Conservation (phyloP, 2,113 vertebrate species). For the Laticauda colubrina region DNA sequence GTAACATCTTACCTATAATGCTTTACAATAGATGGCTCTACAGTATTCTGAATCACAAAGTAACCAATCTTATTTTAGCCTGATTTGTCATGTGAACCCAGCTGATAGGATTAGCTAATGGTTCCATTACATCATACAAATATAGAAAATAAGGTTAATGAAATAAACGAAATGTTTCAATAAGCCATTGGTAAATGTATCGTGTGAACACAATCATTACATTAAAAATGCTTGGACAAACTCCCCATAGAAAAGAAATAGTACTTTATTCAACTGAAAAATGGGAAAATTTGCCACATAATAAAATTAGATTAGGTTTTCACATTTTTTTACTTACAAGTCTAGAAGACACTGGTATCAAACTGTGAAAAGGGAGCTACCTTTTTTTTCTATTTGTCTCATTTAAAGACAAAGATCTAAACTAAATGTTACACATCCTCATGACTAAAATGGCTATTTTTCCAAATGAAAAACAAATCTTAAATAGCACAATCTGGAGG, state of each 20-base stretch:
- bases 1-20: neutral
- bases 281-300: neutral
- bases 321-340: neutral
- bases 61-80: neutral
- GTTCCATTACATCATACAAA: neutral
- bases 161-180: neutral
- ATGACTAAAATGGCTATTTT: neutral
- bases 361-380: neutral
- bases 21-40: neutral
- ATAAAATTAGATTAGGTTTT: neutral
- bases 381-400: neutral
- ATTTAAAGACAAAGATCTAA: neutral
- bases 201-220: neutral
- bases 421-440: neutral
- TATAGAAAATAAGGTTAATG: neutral
- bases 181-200: neutral
- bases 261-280: neutral
- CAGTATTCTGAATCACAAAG: neutral
- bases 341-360: neutral
- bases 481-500: neutral
- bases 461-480: neutral
- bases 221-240: neutral
- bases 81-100: neutral
- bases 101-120: neutral
- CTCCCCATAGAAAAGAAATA: neutral